phyloP scores from a whole-genome alignment of 2,888 invertebrate genomes.

The Rhynchonema sp. region DNA sequence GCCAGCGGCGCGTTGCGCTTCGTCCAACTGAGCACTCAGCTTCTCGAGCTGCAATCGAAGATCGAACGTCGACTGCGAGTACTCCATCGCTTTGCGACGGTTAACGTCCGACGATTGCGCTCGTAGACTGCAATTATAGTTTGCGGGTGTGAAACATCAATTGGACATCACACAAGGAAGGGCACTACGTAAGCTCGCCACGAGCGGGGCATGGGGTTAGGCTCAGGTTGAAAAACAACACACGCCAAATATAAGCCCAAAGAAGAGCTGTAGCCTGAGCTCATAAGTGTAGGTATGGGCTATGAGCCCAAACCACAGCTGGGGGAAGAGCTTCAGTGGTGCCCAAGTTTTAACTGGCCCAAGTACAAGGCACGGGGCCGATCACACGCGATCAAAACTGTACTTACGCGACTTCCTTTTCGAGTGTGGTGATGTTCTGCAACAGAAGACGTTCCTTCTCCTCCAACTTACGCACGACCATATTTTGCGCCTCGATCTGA shows the following conservation, averaged over 20 bases:
- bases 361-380: not conserved
- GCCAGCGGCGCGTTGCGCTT: conserved; percentile 82
- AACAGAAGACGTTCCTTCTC: conserved; percentile 84
- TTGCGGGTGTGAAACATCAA: too few relatives aligned
- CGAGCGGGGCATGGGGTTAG: too few relatives aligned
- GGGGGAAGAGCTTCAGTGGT: too few relatives aligned
- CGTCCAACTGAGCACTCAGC: conserved; percentile 91
- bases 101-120: conserved; percentile 96
- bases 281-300: too few relatives aligned
- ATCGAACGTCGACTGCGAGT: conserved; percentile 87
- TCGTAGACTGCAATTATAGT: conserved; percentile 50
- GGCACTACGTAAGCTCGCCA: not conserved
- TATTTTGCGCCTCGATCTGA: conserved; percentile 75
- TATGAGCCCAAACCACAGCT: too few relatives aligned
- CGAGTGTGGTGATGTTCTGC: conserved; percentile 70
- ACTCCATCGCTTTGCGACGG: conserved; percentile 88
- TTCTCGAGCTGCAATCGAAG: conserved; percentile 89
- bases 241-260: too few relatives aligned
- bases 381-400: not conserved
- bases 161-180: too few relatives aligned
- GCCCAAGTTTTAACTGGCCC: not conserved
- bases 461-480: conserved; percentile 75
- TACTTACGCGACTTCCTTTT: conserved; percentile 53
- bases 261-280: too few relatives aligned
- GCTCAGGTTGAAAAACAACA: too few relatives aligned